Evolutionary conservation across 2,113 vertebrate genomes (phyloP).

Genomic region (Cygnus buccinator): DNA sequence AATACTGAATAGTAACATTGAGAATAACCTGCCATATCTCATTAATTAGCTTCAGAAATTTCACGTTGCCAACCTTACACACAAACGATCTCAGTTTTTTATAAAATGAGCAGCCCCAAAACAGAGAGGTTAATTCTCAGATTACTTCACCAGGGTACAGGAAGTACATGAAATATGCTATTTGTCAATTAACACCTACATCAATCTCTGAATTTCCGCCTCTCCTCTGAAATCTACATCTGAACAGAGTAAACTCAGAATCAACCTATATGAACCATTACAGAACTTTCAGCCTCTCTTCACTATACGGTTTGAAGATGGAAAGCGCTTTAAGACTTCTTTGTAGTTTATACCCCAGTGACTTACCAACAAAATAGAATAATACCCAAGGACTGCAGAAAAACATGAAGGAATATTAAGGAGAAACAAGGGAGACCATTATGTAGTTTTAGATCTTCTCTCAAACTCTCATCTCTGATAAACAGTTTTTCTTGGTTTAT

Average conservation of each 20-base stretch:
- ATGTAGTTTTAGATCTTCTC: not conserved
- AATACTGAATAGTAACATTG: not conserved
- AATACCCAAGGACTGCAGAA: not conserved
- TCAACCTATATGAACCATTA: not conserved
- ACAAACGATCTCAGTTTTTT: not conserved
- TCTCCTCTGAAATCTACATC: not conserved
- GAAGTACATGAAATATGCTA: not conserved
- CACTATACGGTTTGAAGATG: not conserved
- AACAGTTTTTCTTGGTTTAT: constrained; percentile 29
- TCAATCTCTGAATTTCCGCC: not conserved
- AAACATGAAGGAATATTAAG: not conserved
- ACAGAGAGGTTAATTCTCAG: not conserved
- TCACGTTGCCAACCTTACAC: not conserved
- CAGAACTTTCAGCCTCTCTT: not conserved
- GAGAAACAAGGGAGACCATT: not conserved
- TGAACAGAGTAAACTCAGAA: not conserved
- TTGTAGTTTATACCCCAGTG: not conserved
- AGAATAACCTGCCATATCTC: not conserved
- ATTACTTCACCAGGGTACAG: not conserved
- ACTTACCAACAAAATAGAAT: not conserved
- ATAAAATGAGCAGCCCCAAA: not conserved
- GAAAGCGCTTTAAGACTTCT: not conserved
- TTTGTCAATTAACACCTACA: not conserved
- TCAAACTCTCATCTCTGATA: not conserved
- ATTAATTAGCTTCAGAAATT: not conserved